phyloP scores from a whole-genome alignment of 2,888 invertebrate species.

The Euzophera pinguis region DNA sequence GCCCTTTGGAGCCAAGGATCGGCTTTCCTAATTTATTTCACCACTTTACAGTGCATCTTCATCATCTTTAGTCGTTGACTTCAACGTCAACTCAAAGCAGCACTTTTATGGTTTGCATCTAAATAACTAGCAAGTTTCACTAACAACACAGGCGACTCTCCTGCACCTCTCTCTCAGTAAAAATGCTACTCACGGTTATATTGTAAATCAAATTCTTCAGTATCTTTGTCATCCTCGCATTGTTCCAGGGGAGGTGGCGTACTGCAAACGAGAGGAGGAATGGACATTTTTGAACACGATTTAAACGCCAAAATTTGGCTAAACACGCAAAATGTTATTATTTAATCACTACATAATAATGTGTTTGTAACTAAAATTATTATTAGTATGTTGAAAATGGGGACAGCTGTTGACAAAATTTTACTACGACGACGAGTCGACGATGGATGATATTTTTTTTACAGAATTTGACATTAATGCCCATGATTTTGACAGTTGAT shows the following conservation, averaged over 20 bases:
- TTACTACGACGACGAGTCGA: constrained; percentile 35
- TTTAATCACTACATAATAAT: background rate
- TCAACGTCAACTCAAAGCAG: too few relatives aligned
- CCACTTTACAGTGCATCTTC: too few relatives aligned
- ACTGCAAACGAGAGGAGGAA: constrained; percentile 83
- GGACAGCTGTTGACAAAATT: constrained; percentile 71
- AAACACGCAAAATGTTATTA: constrained; percentile 13
- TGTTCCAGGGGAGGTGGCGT: constrained; percentile 84
- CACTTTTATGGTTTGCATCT: too few relatives aligned
- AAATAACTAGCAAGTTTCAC: too few relatives aligned
- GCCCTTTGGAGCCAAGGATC: too few relatives aligned
- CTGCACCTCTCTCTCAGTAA: background rate
- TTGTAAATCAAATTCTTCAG: constrained; percentile 65
- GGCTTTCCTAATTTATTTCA: too few relatives aligned
- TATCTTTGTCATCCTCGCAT: constrained; percentile 82
- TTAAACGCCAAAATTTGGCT: too few relatives aligned
- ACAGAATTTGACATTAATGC: too few relatives aligned
- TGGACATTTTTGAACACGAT: constrained; percentile 70
- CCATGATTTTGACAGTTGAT: too few relatives aligned
- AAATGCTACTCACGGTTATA: constrained; percentile 57
- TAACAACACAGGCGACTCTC: too few relatives aligned
- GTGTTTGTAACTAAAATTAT: background rate
- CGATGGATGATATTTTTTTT: too few relatives aligned
- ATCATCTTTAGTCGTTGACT: too few relatives aligned
- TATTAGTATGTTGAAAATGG: constrained; percentile 23